Conservation (phyloP, 2,888 invertebrate genomes). For the Masnerella sp. region DNA sequence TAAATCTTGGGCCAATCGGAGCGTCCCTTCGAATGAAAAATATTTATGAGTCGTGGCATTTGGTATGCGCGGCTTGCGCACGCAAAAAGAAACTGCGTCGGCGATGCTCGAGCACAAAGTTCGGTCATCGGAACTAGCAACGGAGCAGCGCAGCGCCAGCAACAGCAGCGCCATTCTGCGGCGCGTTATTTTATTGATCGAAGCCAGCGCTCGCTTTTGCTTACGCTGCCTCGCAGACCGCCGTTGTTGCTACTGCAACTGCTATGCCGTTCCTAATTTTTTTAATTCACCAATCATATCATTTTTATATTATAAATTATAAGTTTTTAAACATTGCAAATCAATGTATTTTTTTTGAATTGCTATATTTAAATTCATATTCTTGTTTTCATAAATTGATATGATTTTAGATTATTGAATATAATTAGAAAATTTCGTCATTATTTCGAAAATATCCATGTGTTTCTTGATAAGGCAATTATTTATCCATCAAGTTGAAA, state of each 20-base stretch:
- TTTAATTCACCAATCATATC: too few relatives aligned
- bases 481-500: too few relatives aligned
- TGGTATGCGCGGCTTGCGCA: slow-evolving; percentile 42
- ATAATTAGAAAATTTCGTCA: too few relatives aligned
- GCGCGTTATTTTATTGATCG: slow-evolving; percentile 76
- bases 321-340: too few relatives aligned
- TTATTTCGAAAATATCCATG: too few relatives aligned
- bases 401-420: too few relatives aligned
- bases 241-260: slow-evolving; percentile 38
- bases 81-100: slow-evolving; percentile 43
- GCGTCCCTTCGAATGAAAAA: slow-evolving; percentile 29
- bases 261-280: too few relatives aligned
- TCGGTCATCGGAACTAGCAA: slow-evolving; percentile 57
- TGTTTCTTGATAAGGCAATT: too few relatives aligned
- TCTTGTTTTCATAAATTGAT: too few relatives aligned
- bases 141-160: slow-evolving; percentile 58
- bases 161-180: slow-evolving; percentile 73
- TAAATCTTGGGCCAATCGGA: slow-evolving; percentile 38
- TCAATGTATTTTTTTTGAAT: too few relatives aligned
- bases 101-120: slow-evolving; percentile 36
- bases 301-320: too few relatives aligned
- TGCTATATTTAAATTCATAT: too few relatives aligned
- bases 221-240: slow-evolving; percentile 27
- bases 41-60: slow-evolving; percentile 38
- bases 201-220: slow-evolving; percentile 63